Evolutionary conservation across 1,140 invertebrate genomes (phyloP), one percentile per base, ranked within the genome.

Genomic region (Mactra quadrangularis): DNA sequence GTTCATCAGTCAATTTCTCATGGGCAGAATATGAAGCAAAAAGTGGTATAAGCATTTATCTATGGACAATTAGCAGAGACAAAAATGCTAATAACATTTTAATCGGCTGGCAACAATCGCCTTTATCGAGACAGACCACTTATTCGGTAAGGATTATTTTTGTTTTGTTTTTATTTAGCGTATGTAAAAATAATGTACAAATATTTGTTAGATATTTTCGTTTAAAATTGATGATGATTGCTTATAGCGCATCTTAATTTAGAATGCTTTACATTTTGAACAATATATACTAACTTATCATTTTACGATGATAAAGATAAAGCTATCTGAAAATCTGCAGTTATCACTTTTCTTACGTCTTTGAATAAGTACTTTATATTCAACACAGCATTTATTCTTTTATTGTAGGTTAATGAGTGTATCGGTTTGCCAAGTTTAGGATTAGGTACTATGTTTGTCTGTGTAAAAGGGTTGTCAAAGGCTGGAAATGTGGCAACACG

Each of bases 321-420:
- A n/a, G n/a, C n/a, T n/a, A n/a, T n/a, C n/a, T n/a, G n/a, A n/a
- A n/a, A n/a, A n/a, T n/a, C n/a, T n/a, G n/a, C n/a, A n/a, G n/a
- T n/a, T n/a, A n/a, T n/a, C n/a, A n/a, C n/a, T n/a, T n/a, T n/a
- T n/a, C n/a, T n/a, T n/a, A n/a, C n/a, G n/a, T n/a, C n/a, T n/a
- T n/a, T n/a, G n/a, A n/a, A n/a, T n/a, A n/a, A n/a, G n/a, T n/a
- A n/a, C n/a, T n/a, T n/a, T n/a, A n/a, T n/a, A n/a, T n/a, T n/a
- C n/a, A n/a, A n/a, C n/a, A n/a, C n/a, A n/a, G n/a, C n/a, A n/a
- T n/a, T n/a, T n/a, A n/a, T 64, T 11, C 4, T 17, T 35, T 2
- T 25, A 70, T 55, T 31, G n/a, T 45, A 81, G 77, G 29, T 81
- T 0, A 17, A n/a, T 25, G 38, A 57, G 3, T 81, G 77, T 59